These are phyloP conservation scores for Argyra leucocephala DNA, from an alignment of 2,888 invertebrate genomes.

Conservation along the genomic window DNA sequence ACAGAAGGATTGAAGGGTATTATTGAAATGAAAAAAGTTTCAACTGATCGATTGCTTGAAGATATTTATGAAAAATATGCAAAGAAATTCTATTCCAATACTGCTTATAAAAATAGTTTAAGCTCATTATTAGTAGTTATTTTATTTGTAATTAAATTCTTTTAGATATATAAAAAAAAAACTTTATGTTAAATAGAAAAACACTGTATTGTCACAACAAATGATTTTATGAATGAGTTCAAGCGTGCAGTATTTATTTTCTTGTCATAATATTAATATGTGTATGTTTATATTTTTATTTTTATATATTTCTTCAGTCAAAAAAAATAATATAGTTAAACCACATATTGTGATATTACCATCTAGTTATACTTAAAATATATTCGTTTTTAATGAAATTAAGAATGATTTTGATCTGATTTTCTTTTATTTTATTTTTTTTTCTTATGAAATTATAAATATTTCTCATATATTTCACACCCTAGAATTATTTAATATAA, in stretches of 20 bases:
- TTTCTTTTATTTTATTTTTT: too few species aligned
- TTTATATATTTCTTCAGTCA: neutral
- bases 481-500: too few species aligned
- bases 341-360: neutral
- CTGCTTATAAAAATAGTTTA: conserved; percentile 4
- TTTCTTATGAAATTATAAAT: too few species aligned
- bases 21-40: conserved; percentile 33
- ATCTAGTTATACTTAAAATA: neutral
- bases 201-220: neutral
- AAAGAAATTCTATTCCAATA: conserved; percentile 28
- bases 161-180: neutral
- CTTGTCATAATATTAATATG: neutral
- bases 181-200: too few species aligned
- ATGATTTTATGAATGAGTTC: neutral
- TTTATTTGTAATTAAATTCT: neutral
- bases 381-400: too few species aligned
- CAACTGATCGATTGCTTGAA: conserved; percentile 36
- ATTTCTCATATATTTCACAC: too few species aligned
- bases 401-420: too few species aligned
- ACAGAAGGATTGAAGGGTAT: conserved; percentile 36
- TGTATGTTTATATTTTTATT: neutral
- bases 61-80: conserved; percentile 35
- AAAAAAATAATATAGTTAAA: neutral
- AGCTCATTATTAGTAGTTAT: neutral
- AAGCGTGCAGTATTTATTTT: neutral